Conservation (phyloP, 1,140 invertebrate species). For the Microplitis mediator region DNA sequence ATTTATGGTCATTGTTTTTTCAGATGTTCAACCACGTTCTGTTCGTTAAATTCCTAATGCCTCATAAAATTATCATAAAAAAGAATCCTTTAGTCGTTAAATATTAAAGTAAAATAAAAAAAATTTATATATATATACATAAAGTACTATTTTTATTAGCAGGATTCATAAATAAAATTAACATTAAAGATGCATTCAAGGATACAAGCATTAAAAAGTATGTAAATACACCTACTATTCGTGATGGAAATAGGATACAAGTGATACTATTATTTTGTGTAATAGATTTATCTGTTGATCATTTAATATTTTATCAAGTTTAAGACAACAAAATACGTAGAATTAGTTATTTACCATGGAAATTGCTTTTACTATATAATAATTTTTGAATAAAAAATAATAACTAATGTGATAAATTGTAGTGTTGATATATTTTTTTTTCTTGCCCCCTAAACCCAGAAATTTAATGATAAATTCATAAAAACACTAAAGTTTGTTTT, state of each 20-base stretch:
- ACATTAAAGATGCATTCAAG: background rate
- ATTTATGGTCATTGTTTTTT: conserved; percentile 25
- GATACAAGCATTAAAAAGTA: background rate
- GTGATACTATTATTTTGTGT: conserved; percentile 15
- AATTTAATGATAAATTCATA: too few relatives aligned
- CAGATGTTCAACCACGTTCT: conserved; percentile 72
- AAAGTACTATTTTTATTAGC: background rate
- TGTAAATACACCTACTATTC: conserved; percentile 5
- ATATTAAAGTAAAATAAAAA: background rate
- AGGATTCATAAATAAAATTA: background rate
- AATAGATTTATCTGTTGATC: conserved; percentile 9
- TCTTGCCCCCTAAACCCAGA: background rate
- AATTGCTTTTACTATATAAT: background rate
- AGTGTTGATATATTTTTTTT: background rate
- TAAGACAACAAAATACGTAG: conserved; percentile 1
- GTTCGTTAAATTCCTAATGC: conserved; percentile 62
- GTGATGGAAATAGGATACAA: conserved; percentile 15
- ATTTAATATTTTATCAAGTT: conserved; percentile 17
- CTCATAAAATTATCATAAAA: conserved; percentile 52
- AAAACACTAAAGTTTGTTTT: too few relatives aligned
- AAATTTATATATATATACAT: background rate
- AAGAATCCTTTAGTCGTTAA: conserved; percentile 62
- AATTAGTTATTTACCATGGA: too few relatives aligned
- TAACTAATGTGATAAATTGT: conserved; percentile 7
- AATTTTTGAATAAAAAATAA: conserved; percentile 1